Percentiles rank a stretch among this genome's conserved stretches.
phyloP scores from a whole-genome alignment of 1,140 invertebrate species.

The Bombus waltoni region DNA sequence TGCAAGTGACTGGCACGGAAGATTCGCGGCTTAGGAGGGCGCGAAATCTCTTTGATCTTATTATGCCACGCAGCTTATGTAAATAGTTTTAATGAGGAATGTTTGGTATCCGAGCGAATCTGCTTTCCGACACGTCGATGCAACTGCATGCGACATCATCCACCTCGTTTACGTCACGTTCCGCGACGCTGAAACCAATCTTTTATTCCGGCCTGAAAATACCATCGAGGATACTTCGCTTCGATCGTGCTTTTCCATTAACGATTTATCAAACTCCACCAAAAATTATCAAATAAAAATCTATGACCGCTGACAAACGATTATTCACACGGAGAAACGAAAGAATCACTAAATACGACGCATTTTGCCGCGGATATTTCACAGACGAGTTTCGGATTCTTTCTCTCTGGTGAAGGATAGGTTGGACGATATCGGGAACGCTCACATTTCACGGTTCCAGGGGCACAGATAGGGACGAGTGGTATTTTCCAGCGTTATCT shows the following conservation, averaged over 20 bases:
- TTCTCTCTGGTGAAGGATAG: slow-evolving; percentile 5
- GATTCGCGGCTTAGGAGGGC: background rate
- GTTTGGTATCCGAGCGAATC: background rate
- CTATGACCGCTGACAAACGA: background rate
- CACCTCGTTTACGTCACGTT: slow-evolving; percentile 8
- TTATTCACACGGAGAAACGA: background rate
- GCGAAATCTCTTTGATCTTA: slow-evolving; percentile 28
- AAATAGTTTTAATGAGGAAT: slow-evolving; percentile 34
- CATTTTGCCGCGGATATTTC: background rate
- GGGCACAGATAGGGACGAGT: slow-evolving; percentile 7
- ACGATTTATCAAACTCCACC: no score
- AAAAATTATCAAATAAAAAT: background rate
- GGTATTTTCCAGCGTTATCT: slow-evolving; percentile 60
- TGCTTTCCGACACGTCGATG: slow-evolving; percentile 48
- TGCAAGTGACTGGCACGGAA: slow-evolving; percentile 1
- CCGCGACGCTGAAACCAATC: slow-evolving; percentile 11
- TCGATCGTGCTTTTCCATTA: no score
- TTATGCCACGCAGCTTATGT: slow-evolving; percentile 23
- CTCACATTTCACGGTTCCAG: slow-evolving; percentile 42
- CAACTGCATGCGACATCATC: slow-evolving; percentile 69
- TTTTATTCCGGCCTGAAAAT: slow-evolving; percentile 58
- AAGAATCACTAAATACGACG: background rate
- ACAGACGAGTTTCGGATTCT: background rate
- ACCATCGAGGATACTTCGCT: slow-evolving; percentile 59
- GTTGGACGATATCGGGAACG: background rate